A percentile compares a stretch with the other conserved stretches of the same genome.
phyloP scores from a whole-genome alignment of 2,797 vertebrate species.

The Chaetodon trifasciatus region DNA sequence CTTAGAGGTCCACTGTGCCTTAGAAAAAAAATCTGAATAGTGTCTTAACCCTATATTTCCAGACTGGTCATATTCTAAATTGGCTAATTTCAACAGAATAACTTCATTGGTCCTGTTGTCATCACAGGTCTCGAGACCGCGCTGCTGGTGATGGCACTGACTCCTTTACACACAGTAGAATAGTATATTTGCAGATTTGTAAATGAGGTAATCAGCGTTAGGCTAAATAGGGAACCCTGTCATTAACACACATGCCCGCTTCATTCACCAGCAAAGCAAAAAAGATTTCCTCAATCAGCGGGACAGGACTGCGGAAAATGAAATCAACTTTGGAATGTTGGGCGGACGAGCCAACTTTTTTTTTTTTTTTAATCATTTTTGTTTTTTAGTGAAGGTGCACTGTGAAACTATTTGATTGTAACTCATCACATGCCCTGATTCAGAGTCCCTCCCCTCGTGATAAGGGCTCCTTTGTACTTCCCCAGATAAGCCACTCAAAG shows the following conservation, averaged over 20 bases:
- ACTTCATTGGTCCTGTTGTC: conserved; percentile 84
- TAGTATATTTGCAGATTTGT: conserved; percentile 89
- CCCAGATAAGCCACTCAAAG: conserved; percentile 78
- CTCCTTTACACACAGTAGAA: conserved; percentile 85
- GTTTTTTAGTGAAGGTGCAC: conserved; percentile 75
- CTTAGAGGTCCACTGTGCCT: conserved; percentile 54
- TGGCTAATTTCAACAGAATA: conserved; percentile 74
- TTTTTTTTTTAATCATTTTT: conserved; percentile 4
- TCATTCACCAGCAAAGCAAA: conserved; percentile 77
- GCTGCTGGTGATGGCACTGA: conserved; percentile 88
- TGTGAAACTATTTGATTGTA: conserved; percentile 83
- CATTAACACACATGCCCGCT: conserved; percentile 77
- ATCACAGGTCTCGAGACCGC: conserved; percentile 82
- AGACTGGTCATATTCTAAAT: conserved; percentile 64
- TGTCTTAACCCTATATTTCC: conserved; percentile 62
- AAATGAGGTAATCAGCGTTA: conserved; percentile 88
- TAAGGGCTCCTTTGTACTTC: conserved; percentile 72
- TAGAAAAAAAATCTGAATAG: conserved; percentile 54
- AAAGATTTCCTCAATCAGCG: conserved; percentile 61
- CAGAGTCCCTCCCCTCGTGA: conserved; percentile 73
- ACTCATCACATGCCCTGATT: conserved; percentile 83
- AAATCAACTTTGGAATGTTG: conserved; percentile 84
- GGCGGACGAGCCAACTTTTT: conserved; percentile 73
- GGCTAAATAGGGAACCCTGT: conserved; percentile 82
- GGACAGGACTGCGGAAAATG: conserved; percentile 72